Evolutionary conservation across 2,888 invertebrate species (phyloP).

Genomic region (Drosophila cracens): DNA sequence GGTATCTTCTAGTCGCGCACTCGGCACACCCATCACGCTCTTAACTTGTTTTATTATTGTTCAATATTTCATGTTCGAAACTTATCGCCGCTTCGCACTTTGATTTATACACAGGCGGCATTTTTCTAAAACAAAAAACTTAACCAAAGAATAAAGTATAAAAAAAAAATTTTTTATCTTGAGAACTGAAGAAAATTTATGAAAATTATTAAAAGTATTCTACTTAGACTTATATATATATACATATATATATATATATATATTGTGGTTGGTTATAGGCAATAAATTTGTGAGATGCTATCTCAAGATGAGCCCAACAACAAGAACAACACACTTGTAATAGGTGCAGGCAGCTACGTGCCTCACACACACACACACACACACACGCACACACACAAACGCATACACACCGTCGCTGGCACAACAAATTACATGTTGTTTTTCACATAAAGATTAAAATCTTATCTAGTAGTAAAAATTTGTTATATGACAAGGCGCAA

Average conservation of each 20-base stretch:
- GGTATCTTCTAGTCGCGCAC: not conserved
- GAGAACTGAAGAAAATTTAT: slow-evolving; percentile 64
- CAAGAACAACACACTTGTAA: slow-evolving; percentile 14
- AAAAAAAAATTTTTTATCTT: slow-evolving; percentile 55
- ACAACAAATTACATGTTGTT: slow-evolving; percentile 83
- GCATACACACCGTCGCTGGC: slow-evolving; percentile 28
- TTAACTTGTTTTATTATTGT: slow-evolving; percentile 16
- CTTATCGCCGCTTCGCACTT: slow-evolving; percentile 67
- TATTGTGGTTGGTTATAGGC: slow-evolving; percentile 66
- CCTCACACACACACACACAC: slow-evolving; percentile 35
- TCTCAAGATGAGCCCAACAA: slow-evolving; percentile 74
- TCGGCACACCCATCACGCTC: not conserved
- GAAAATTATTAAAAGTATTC: slow-evolving; percentile 80
- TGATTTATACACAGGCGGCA: slow-evolving; percentile 74
- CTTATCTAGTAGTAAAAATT: slow-evolving; percentile 82
- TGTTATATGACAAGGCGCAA: slow-evolving; percentile 78
- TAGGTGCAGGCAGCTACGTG: slow-evolving; percentile 51
- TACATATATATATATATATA: slow-evolving; percentile 22
- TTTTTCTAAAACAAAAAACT: slow-evolving; percentile 48
- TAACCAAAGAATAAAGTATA: slow-evolving; percentile 19
- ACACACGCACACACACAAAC: slow-evolving; percentile 18
- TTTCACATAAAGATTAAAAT: slow-evolving; percentile 83
- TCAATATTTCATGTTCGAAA: slow-evolving; percentile 41
- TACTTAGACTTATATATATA: slow-evolving; percentile 65
- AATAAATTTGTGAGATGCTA: slow-evolving; percentile 80